Evolutionary conservation across 1,140 invertebrate genomes (phyloP).

Genomic region (Meloidogyne floridensis): DNA sequence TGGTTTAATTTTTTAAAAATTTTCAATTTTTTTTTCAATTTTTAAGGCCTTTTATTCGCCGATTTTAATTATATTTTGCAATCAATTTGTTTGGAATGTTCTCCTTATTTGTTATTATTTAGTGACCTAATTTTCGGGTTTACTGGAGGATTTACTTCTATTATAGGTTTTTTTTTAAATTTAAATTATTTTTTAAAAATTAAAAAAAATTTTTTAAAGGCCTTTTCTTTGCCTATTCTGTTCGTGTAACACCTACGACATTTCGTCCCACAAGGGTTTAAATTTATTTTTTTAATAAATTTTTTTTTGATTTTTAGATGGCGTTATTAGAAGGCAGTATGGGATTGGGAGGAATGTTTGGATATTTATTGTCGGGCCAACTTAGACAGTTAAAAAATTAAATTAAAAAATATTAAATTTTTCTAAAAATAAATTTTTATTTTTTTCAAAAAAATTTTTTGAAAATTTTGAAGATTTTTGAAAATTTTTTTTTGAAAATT

Average conservation of each 20-base stretch:
- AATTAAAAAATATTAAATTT: too few species aligned
- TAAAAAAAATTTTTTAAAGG: conserved; percentile 39
- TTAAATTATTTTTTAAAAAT: conserved; percentile 20
- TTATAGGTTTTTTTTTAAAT: conserved; percentile 44
- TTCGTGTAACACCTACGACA: conserved; percentile 28
- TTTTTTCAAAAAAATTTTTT: background rate
- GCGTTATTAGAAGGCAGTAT: conserved; percentile 50
- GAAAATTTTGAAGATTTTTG: background rate
- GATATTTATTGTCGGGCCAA: conserved; percentile 43
- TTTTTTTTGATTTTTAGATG: conserved; percentile 18
- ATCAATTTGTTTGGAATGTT: conserved; percentile 41
- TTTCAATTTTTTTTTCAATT: too few species aligned
- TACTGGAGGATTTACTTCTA: conserved; percentile 55
- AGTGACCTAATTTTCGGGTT: conserved; percentile 58
- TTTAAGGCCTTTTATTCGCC: conserved; percentile 36
- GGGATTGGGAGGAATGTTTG: conserved; percentile 44
- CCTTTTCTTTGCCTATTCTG: conserved; percentile 42
- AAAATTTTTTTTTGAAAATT: background rate
- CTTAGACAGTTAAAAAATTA: conserved; percentile 37
- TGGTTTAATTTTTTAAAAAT: conserved; percentile 38
- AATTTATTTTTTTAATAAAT: too few species aligned
- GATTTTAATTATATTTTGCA: conserved; percentile 58
- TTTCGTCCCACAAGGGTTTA: conserved; percentile 43
- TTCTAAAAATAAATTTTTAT: background rate
- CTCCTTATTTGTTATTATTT: conserved; percentile 52